Evolutionary conservation across 2,888 invertebrate genomes (phyloP), one percentile per base, ranked within the genome.

Genomic region (Aphidius colemani): DNA sequence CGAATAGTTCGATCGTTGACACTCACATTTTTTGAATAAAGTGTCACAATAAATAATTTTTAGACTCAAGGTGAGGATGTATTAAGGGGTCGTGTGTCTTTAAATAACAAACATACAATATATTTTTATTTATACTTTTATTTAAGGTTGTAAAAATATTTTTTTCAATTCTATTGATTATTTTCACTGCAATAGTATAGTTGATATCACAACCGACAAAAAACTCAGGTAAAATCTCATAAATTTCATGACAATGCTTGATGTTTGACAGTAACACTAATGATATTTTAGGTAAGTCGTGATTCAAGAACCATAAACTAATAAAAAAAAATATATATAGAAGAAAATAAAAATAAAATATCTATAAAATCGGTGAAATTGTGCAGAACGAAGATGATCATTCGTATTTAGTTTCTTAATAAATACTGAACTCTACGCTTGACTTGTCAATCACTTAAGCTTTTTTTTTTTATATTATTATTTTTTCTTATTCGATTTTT

Each of bases 361-460:
- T 30, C 3, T 65, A 70, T 74, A 73, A 77, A 78, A 79, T 78
- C 77, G 77, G 79, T 78, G 78, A 80, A 81, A 81, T 81, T 81
- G 80, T 79, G 81, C 78, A 75, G 77, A 77, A 77, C 74, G 73
- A 71, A 30, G 30, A 30, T 30, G 30, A 30, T 30, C 30, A 30
- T 30, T 30, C 30, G 3, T 30, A 30, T 30, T 30, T 30, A 30
- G 30, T 30, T 61, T 49, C 49, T 18, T 40, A 57, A 61, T 64
- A 59, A 64, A 60, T 55, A 49, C 49, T 55, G 50, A 65, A 75
- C 71, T 78, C 77, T 76, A 73, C 76, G 78, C 67, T 73, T 70
- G 76, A 74, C 70, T 79, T 67, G 70, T 69, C 66, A 58, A 65
- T 71, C 71, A 69, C 69, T 59, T 53, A 4, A 53, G 40, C 11